Percentiles rank a stretch among this genome's conserved stretches.
Conservation (phyloP, 2,888 invertebrate species). For the Habroteleia sp. region DNA sequence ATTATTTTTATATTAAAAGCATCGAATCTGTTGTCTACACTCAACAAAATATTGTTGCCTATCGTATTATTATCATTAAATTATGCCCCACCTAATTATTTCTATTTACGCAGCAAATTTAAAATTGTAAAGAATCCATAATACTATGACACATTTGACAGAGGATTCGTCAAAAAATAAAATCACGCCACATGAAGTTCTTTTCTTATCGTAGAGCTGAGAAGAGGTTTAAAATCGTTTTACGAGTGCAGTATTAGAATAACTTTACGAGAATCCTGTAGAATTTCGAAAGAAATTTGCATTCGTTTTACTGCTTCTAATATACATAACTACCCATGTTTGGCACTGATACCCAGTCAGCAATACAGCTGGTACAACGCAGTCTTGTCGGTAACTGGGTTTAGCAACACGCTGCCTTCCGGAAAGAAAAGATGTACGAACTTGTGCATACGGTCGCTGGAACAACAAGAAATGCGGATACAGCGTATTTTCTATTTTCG, state of each 20-base stretch:
- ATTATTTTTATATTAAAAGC: too few relatives aligned
- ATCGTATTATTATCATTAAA: too few relatives aligned
- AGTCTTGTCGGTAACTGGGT: conserved; percentile 57
- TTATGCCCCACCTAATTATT: too few relatives aligned
- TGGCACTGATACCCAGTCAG: conserved; percentile 75
- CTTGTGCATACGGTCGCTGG: conserved; percentile 62
- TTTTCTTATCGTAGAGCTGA: conserved; percentile 56
- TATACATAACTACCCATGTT: conserved; percentile 79
- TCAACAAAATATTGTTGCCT: too few relatives aligned
- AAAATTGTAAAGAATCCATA: too few relatives aligned
- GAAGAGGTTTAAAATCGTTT: conserved; percentile 76
- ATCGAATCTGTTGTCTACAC: too few relatives aligned
- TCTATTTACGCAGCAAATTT: too few relatives aligned
- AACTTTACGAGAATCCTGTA: conserved; percentile 73
- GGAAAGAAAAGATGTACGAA: conserved; percentile 68
- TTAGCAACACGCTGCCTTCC: conserved; percentile 61
- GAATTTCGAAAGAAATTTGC: conserved; percentile 79
- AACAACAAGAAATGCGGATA: conserved; percentile 67
- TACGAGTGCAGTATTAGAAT: conserved; percentile 78
- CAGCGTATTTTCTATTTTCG: conserved; percentile 65
- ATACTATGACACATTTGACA: too few relatives aligned
- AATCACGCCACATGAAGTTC: conserved; percentile 62
- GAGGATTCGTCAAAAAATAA: conserved; percentile 64
- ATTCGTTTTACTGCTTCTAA: conserved; percentile 77
- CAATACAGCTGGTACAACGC: conserved; percentile 52